Evolutionary conservation across 2,113 vertebrate genomes (phyloP).

Genomic region (Thamnophis sirtalis): DNA sequence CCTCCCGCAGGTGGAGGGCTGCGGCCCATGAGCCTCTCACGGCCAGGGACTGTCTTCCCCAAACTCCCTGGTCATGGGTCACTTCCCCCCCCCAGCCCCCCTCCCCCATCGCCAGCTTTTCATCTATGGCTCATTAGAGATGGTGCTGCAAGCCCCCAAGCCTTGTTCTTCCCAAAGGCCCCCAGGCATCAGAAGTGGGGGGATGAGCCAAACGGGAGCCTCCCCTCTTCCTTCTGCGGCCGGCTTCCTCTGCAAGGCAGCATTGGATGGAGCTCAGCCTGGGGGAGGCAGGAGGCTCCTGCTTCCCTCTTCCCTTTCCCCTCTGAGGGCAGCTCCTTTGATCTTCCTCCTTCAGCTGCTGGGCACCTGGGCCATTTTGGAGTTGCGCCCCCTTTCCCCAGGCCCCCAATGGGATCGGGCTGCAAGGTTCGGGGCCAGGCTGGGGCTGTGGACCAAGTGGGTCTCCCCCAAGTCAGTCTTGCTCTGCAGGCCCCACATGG

Average conservation of each 20-base stretch:
- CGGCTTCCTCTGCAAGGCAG: background rate
- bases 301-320: background rate
- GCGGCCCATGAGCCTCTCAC: background rate
- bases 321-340: background rate
- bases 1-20: background rate
- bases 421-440: background rate
- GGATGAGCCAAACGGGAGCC: background rate
- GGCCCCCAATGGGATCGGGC: background rate
- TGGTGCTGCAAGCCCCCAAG: background rate
- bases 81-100: background rate
- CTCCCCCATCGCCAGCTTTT: background rate
- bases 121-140: background rate
- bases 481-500: background rate
- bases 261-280: background rate
- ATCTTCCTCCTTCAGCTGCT: background rate
- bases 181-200: background rate
- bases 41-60: background rate
- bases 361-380: background rate
- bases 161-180: background rate
- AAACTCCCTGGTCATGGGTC: conserved; percentile 7
- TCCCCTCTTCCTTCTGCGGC: background rate
- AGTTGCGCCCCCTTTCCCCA: background rate
- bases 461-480: background rate
- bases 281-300: background rate
- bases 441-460: background rate